Conservation (phyloP, 2,888 invertebrate genomes). For the Augochlorella aurata region DNA sequence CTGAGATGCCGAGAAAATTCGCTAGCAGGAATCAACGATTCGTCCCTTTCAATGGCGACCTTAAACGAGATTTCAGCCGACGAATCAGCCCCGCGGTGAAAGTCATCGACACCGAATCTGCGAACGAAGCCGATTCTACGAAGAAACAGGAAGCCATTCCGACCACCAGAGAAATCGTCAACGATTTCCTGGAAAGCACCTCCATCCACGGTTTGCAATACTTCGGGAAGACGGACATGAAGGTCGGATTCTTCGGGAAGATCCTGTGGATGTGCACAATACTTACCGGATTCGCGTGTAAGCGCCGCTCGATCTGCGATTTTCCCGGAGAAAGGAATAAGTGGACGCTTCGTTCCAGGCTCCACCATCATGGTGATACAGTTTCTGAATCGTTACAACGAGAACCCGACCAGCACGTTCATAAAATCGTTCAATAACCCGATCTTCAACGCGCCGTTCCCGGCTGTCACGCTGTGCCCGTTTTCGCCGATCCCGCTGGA, state of each 20-base stretch:
- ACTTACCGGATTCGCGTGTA: conserved; percentile 54
- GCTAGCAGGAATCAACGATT: neutral
- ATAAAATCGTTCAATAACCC: conserved; percentile 75
- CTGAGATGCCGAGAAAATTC: conserved; percentile 8
- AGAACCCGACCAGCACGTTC: conserved; percentile 78
- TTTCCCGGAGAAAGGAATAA: neutral
- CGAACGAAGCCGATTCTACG: neutral
- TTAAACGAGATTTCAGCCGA: neutral
- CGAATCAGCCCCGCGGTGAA: neutral
- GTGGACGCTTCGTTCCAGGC: conserved; percentile 55
- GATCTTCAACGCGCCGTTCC: conserved; percentile 75
- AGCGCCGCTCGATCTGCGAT: neutral
- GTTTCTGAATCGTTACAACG: conserved; percentile 76
- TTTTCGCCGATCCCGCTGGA: conserved; percentile 61
- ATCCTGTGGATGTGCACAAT: conserved; percentile 56
- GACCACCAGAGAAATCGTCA: conserved; percentile 24
- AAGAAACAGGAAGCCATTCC: neutral
- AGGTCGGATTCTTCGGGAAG: conserved; percentile 43
- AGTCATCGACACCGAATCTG: neutral
- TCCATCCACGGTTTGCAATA: conserved; percentile 65
- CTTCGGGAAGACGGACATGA: conserved; percentile 42
- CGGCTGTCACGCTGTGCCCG: conserved; percentile 80
- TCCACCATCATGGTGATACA: conserved; percentile 78
- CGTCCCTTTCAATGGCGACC: neutral
- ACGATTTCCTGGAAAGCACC: conserved; percentile 52